Base-by-base conservation (phyloP, 2,888 invertebrate species). In the Drosophila basisetae region DNA sequence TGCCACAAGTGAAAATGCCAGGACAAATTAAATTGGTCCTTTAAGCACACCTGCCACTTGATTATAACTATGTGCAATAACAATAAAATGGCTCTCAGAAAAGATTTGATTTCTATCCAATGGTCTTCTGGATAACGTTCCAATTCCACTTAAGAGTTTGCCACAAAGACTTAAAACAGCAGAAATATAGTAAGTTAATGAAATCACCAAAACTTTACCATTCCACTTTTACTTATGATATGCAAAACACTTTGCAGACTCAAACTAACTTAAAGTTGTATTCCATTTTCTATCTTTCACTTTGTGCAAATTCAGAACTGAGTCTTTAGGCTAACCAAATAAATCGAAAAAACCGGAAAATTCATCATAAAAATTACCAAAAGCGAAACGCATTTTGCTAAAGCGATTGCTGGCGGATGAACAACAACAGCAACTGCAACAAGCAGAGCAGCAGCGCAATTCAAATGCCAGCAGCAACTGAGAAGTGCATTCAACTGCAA, bases 401-500 rank as follows among this genome's bases (percentile, higher is more conserved):
- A 41, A 9, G 69, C 54, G 33, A 68, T 63, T 62, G 47, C 43
- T 9, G n/a, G 7, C 16, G 6, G 10, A 31, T 33, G 10, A 22
- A 10, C 0, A 53, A 22, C 6, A 33, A 13, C 33, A 33, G 22
- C 53, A 54, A 30, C 5, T 11, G 30, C 60, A 60, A 58, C 50
- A 59, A 60, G 30, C 0, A 47, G 25, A 25, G 25, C 47, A 54
- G 35, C 37, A 54, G 39, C 25, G 62, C 86, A 80, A 77, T 72
- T 71, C 67, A 75, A 71, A 76, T 78, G 79, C 69, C 78, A 68
- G 56, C 68, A 55, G 56, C 72, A 73, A 58, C 76, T 73, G 53
- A 56, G 73, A 83, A 70, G 84, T 81, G 73, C 80, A 81, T 83
- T 81, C 82, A 82, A 83, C 80, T 68, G 56, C 55, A 56, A 18